These are phyloP conservation scores for Coranthus polyacanthus DNA, from an alignment of 2,797 vertebrate genomes.

Conservation along the genomic window DNA sequence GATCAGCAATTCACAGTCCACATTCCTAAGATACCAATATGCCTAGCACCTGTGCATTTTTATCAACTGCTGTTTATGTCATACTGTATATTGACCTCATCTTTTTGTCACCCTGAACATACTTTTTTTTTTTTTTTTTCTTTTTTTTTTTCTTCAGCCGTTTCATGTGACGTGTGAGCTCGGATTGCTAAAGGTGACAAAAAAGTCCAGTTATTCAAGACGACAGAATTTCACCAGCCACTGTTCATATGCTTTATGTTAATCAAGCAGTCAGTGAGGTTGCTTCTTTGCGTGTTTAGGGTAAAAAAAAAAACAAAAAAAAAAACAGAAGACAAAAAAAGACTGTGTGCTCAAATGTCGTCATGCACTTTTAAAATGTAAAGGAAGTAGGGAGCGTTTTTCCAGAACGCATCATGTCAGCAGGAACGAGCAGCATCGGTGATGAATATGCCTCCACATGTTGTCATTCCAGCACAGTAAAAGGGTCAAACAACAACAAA, in stretches of 20 bases:
- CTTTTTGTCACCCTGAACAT: conserved; percentile 21
- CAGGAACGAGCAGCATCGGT: conserved; percentile 11
- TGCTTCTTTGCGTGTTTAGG: conserved; percentile 9
- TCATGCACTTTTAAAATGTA: conserved; percentile 15
- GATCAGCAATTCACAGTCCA: conserved; percentile 56
- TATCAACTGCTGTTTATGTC: conserved; percentile 53
- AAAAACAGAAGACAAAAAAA: not conserved
- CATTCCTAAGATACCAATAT: conserved; percentile 66
- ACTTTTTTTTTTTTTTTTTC: conserved; percentile 13
- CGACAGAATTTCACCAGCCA: conserved; percentile 20
- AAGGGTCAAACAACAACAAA: conserved; percentile 9
- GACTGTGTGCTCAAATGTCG: conserved; percentile 8
- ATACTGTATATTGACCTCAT: conserved; percentile 45
- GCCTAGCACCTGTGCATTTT: conserved; percentile 58
- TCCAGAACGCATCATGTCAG: conserved; percentile 12
- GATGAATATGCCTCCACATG: conserved; percentile 4
- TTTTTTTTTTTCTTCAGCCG: conserved; percentile 4
- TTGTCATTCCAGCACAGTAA: conserved; percentile 37
- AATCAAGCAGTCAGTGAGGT: conserved; percentile 5
- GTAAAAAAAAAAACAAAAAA: no score
- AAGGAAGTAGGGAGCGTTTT: conserved; percentile 12
- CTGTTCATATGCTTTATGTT: conserved; percentile 28
- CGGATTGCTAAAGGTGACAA: conserved; percentile 32
- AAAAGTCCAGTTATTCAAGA: conserved; percentile 32
- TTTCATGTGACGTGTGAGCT: conserved; percentile 34